These are phyloP conservation scores for Drosophila hamatofila DNA, from an alignment of 2,888 invertebrate species.

Conservation along the genomic window DNA sequence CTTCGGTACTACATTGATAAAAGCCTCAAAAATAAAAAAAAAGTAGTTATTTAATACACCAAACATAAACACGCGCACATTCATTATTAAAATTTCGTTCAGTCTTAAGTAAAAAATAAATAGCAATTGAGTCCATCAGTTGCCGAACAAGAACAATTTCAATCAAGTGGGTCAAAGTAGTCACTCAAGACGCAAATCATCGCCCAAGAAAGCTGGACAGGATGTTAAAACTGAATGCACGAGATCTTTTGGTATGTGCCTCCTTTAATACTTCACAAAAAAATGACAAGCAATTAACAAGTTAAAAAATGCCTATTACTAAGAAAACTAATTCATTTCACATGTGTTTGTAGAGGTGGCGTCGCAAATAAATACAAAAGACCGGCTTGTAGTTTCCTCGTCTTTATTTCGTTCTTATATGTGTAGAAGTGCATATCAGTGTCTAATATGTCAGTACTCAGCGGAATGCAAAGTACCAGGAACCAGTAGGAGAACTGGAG, in stretches of 20 bases:
- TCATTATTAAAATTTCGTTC: constrained; percentile 38
- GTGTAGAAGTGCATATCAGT: too few species aligned
- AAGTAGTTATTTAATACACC: constrained; percentile 35
- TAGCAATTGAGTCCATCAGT: constrained; percentile 15
- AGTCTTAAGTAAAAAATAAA: constrained; percentile 9
- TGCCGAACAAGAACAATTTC: constrained; percentile 23
- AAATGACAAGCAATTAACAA: too few species aligned
- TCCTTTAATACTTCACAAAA: background rate
- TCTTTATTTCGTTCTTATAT: too few species aligned
- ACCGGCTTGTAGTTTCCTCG: too few species aligned
- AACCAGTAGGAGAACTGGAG: too few species aligned
- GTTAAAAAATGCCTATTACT: too few species aligned
- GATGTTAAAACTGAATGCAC: constrained; percentile 71
- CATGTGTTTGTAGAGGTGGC: too few species aligned
- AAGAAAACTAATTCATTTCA: too few species aligned
- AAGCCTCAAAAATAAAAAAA: constrained; percentile 11
- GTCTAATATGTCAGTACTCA: too few species aligned
- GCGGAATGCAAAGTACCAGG: too few species aligned
- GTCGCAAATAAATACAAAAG: too few species aligned
- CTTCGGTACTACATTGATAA: constrained; percentile 32
- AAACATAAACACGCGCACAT: constrained; percentile 24
- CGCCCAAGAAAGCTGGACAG: constrained; percentile 28
- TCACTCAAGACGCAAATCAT: constrained; percentile 4
- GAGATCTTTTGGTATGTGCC: constrained; percentile 75
- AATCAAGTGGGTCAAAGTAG: constrained; percentile 41